A percentile compares a stretch with the other conserved stretches of the same genome.
phyloP scores from a whole-genome alignment of 2,888 invertebrate species.

The Carpatolechia fugitivella region DNA sequence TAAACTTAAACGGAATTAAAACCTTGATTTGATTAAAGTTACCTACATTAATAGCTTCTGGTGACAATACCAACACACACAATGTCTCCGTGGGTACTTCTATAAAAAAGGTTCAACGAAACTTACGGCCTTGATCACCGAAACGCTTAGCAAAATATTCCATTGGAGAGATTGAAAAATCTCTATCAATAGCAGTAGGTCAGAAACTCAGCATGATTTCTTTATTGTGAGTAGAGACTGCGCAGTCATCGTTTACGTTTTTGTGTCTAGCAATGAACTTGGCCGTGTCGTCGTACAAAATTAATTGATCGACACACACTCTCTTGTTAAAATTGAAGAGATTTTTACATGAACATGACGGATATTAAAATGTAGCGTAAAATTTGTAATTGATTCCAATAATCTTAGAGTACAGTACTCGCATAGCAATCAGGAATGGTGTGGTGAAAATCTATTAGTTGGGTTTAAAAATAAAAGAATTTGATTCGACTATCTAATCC shows the following conservation, averaged over 20 bases:
- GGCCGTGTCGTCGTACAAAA: constrained; percentile 9
- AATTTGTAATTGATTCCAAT: neutral
- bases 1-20: too few relatives aligned
- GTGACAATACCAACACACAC: too few relatives aligned
- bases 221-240: constrained; percentile 31
- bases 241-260: constrained; percentile 50
- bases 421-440: too few relatives aligned
- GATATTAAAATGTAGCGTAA: neutral
- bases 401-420: neutral
- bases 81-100: too few relatives aligned
- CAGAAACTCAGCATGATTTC: constrained; percentile 43
- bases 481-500: too few relatives aligned
- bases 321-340: neutral
- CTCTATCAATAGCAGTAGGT: constrained; percentile 33
- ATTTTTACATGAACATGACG: neutral
- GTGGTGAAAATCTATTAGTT: too few relatives aligned
- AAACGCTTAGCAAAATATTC: constrained; percentile 20
- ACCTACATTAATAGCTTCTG: too few relatives aligned
- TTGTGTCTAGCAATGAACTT: constrained; percentile 48
- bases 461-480: too few relatives aligned
- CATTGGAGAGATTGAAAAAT: constrained; percentile 25
- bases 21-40: too few relatives aligned
- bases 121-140: constrained; percentile 22
- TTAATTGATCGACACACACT: constrained; percentile 2
- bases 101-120: constrained; percentile 7